A percentile compares a stretch with the other conserved stretches of the same genome.
These are phyloP conservation scores for Leptinotarsa tumamoca DNA, from an alignment of 2,888 invertebrate species.

Conservation along the genomic window DNA sequence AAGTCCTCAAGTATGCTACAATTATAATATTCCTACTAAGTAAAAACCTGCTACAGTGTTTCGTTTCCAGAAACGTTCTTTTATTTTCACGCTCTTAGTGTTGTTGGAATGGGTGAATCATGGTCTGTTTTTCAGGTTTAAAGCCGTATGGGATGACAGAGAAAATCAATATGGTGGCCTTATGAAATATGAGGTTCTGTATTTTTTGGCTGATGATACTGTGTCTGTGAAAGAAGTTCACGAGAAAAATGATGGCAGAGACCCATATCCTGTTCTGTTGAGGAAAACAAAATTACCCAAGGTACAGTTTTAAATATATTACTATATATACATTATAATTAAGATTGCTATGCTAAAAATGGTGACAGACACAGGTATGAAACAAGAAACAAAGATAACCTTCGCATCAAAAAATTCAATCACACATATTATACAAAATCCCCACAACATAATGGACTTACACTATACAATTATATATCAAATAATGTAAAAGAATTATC, in stretches of 20 bases:
- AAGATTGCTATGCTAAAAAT: no score
- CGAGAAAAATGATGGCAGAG: constrained; percentile 79
- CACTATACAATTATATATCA: no score
- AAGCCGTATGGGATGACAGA: constrained; percentile 77
- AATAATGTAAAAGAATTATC: no score
- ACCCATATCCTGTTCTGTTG: constrained; percentile 80
- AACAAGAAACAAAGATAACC: no score
- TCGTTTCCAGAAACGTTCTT: no score
- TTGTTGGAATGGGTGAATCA: neutral
- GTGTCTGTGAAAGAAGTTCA: constrained; percentile 82
- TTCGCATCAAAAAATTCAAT: no score
- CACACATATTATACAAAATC: no score
- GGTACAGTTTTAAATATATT: constrained; percentile 48
- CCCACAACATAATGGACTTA: no score
- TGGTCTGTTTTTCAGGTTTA: constrained; percentile 68
- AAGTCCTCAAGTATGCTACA: constrained; percentile 74
- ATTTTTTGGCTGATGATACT: constrained; percentile 85
- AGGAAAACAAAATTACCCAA: constrained; percentile 83
- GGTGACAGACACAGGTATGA: neutral
- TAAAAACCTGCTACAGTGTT: neutral
- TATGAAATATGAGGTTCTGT: constrained; percentile 78
- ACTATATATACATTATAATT: no score
- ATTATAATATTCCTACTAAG: neutral
- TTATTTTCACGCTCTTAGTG: no score
- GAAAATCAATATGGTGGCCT: constrained; percentile 71